Base-by-base conservation (phyloP, 1,140 invertebrate species). In the Rhopalosiphum maidis region DNA sequence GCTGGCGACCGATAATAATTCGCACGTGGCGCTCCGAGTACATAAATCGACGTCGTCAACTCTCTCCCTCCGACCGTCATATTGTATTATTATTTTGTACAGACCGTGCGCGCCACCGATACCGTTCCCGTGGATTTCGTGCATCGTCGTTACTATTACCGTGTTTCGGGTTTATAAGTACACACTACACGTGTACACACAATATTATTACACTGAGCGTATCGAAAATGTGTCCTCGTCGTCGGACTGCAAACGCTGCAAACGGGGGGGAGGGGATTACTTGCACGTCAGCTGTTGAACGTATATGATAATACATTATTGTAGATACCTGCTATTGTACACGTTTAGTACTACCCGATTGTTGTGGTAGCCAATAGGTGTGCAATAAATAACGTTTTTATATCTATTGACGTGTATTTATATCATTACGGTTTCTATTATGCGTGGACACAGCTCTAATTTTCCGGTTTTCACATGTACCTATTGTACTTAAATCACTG, bases 91-190 rank as follows among this genome's bases (percentile, higher is more conserved):
- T 48, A 0, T 48, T 15, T 48, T 48, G 2, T 15, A 30, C n/a
- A 51, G 37, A 85, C 83, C 30, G 60, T 4, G 60, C 60, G 15
- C 60, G 60, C 60, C 77, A 83, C n/a, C n/a, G 7, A 9, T 85
- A 85, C 30, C 86, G 46, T 87, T 87, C 43, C 86, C 86, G 30
- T 22, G 86, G 43, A 46, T 87, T 48, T 87, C 86, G 86, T n/a
- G 15, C 5, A n/a, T 77, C n/a, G 2, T 54, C 23, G 23, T 54
- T 22, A 21, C 0, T 54, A 54, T 54, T 68, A n/a, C 9, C 30
- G 8, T 23, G 87, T 54, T 89, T 54, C 3, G 87, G 87, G 48
- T 54, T n/a, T 1, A 18, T n/a, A 68, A 68, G 60, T 68, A 48
- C 1, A 18, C 48, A 15, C 11, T 51, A n/a, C n/a, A 77, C 60